Percentiles rank a stretch among this genome's conserved stretches.
Evolutionary conservation across 92 coral and sea anemone genomes (phyloP).

Genomic region (Porites lobata): DNA sequence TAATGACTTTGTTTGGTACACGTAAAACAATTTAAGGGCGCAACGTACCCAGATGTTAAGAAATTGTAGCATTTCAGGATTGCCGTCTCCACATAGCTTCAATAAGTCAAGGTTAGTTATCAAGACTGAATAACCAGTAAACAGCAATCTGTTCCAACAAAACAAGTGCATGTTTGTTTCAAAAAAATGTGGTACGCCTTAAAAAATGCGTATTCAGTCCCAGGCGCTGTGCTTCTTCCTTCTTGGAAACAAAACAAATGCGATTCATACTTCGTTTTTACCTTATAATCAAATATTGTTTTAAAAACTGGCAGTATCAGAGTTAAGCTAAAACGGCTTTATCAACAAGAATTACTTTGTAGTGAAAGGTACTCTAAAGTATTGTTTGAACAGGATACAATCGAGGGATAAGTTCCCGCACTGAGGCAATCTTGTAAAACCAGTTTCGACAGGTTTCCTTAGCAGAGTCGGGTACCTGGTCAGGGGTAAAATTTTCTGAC

Average conservation of each 20-base stretch:
- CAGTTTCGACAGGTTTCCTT: constrained; percentile 99
- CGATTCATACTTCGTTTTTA: no score
- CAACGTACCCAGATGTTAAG: constrained; percentile 90
- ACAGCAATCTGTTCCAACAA: no score
- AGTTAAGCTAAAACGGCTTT: no score
- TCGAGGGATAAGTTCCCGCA: constrained; percentile 95
- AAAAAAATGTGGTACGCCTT: no score
- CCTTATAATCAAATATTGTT: no score
- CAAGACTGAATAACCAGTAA: neutral
- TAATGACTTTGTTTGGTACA: neutral
- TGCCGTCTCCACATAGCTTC: constrained; percentile 95
- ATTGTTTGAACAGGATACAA: constrained; percentile 84
- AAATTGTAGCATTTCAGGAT: constrained; percentile 95
- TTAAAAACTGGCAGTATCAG: no score
- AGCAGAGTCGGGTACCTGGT: constrained; percentile 97
- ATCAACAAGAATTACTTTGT: no score
- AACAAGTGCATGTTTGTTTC: no score
- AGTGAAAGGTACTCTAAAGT: neutral
- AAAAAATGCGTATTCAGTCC: no score
- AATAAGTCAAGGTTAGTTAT: constrained; percentile 31
- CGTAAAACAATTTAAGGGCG: neutral
- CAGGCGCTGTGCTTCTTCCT: no score
- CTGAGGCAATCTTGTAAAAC: constrained; percentile 99
- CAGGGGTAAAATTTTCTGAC: constrained; percentile 90
- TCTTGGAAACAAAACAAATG: no score